Conservation (phyloP, 2,113 vertebrate species). For the Hippocampus zosterae region DNA sequence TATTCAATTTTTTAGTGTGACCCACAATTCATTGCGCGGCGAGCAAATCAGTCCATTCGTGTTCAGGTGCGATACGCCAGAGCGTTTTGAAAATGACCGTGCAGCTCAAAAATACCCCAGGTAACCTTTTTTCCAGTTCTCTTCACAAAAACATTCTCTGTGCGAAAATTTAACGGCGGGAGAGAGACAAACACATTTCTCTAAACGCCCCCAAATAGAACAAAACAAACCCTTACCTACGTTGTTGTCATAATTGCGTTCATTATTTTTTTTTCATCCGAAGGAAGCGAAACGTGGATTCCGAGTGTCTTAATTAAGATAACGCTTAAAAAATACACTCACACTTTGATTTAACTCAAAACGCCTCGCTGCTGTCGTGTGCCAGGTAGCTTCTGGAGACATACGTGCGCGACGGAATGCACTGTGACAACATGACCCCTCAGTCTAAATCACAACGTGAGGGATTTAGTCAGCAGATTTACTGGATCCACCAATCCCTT, state of each 20-base stretch:
- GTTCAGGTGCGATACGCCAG: background rate
- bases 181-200: background rate
- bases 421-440: constrained; percentile 53
- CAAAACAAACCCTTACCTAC: background rate
- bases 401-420: constrained; percentile 34
- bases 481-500: constrained; percentile 60
- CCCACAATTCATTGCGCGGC: background rate
- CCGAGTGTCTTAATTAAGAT: constrained; percentile 13
- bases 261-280: background rate
- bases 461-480: constrained; percentile 66
- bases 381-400: constrained; percentile 12
- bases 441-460: constrained; percentile 51
- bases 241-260: background rate
- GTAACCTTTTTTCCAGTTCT: background rate
- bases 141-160: background rate
- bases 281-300: constrained; percentile 14
- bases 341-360: background rate
- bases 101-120: background rate
- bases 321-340: background rate
- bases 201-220: background rate
- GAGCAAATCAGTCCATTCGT: background rate
- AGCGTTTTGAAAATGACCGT: background rate
- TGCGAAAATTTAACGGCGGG: background rate
- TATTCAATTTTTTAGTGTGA: background rate
- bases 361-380: background rate